Evolutionary conservation across 2,797 vertebrate species (phyloP), one percentile per base, ranked within the genome.

Genomic region (Gorsachius magnificus): DNA sequence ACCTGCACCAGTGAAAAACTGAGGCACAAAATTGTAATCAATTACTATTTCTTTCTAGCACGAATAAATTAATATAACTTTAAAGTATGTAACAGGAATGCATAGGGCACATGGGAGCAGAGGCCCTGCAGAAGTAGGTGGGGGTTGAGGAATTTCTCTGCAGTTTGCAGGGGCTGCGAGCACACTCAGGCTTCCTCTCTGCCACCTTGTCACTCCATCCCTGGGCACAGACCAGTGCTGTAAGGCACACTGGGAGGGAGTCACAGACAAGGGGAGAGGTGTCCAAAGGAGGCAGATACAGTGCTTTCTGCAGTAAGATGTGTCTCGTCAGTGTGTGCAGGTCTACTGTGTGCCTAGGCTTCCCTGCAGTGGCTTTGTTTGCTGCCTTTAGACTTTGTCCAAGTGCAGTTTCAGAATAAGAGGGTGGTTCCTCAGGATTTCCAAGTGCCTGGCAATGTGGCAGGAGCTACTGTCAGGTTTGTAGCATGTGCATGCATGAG

Each of bases 391-490:
- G 35, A 31, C n/a, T 84, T 58, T 36, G 20, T 12, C 28, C 10
- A 25, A n/a, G n/a, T 18, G 53, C 11, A 46, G 2, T 60, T 60
- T 78, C n/a, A 81, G 60, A 16, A 8, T 17, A 56, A 74, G 3
- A 5, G 4, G 3, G 9, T 46, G 15, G 25, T 6, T 63, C 11
- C 13, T 82, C 0, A 2, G 38, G 35, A 68, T 57, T 93, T 58
- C 12, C 21, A 35, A 33, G 11, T 1, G 1, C 13, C 50, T 43
- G 48, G 4, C 0, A 2, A 6, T 8, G 57, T 33, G 60, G 15
- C 56, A 63, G 61, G 41, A 87, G 35, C 22, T 72, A 13, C 46
- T 31, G 4, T 20, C 63, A 33, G 26, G 26, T 31, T 36, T 41
- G 12, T 5, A 16, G 31, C 1, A 0, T n/a, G 29, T 14, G 3